Evolutionary conservation across 2,888 invertebrate genomes (phyloP), one percentile per base, ranked within the genome.

Genomic region (Lithophane leautieri): DNA sequence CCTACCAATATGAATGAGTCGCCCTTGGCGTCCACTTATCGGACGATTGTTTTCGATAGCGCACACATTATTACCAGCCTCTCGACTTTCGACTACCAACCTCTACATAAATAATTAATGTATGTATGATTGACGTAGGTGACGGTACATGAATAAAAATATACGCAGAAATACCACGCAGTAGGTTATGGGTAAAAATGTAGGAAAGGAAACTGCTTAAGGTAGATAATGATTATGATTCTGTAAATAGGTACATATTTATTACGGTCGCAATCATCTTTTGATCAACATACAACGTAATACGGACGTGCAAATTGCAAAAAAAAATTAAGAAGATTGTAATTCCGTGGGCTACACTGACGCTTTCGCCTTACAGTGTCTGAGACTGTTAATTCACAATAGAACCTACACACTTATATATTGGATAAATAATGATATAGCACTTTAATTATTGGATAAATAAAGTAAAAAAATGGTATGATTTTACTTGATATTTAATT

Each of bases 11-110:
- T 90, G 90, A 92, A 93, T 90, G 91, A 91, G 90, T 87, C 88
- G 89, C 92, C 89, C 87, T 88, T 84, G 88, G 91, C 89, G 88
- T 89, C 92, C 92, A 93, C 93, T 94, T 91, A 92, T 91, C 89
- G 85, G 83, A 85, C 91, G 92, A 93, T 94, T 94, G 94, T 94
- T 93, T 93, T 92, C 91, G 91, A 93, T 92, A 90, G 90, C 88
- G 89, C 90, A 91, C 90, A 91, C 91, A 90, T 91, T 92, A 93
- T 93, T 92, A 92, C 91, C 86, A 85, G 84, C 90, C 91, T 90
- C 91, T 91, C 83, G 81, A 92, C 88, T 91, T 90, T 90, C 89
- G 88, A 92, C 93, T 92, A 92, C 92, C 86, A 90, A 78, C 84
- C 87, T 85, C 89, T 90, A 90, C 87, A 88, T 89, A 90, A 92